Evolutionary conservation across 2,797 vertebrate genomes (phyloP), one percentile per base, ranked within the genome.

Genomic region (Muscicapa comitata): DNA sequence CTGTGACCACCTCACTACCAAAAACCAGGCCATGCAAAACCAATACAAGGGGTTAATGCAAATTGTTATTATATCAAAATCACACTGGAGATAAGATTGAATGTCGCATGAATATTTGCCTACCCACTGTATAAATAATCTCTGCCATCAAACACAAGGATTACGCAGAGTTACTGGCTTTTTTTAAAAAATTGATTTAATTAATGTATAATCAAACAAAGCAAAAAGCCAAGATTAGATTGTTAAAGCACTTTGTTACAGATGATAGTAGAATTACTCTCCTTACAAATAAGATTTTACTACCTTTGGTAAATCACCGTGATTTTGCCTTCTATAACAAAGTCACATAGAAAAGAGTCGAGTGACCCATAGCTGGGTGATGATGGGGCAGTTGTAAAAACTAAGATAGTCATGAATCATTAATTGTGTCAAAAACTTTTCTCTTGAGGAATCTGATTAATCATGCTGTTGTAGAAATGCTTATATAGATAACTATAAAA

Each of bases 161-260:
- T 90, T 61, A 68, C 40, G 33, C 45, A 63, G 62, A 83, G 57
- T 68, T 92, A 74, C 35, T 61, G 50, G 61, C 93, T 29, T 93
- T 78, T 14, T 53, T 19, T 9, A 54, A 58, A 94, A 79, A 70
- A 88, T 59, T 75, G 71, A 61, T 83, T 65, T 31, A 83, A 94
- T 90, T 94, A 77, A 84, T 92, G 73, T 93, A 86, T 90, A 93
- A 90, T 93, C 88, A 95, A 95, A 71, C 45, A 80, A 92, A 94
- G 35, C 76, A 88, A 74, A 94, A 92, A 70, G 35, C 7, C 38
- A 92, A 92, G 54, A 80, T 86, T 68, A 78, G 57, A 42, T 57
- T 92, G 21, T 61, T 58, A 83, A 81, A 50, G 21, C 28, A 42
- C 17, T 74, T 90, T 3, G 2, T 67, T 93, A 65, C 17, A 77